Evolutionary conservation across 1,140 invertebrate species (phyloP).

Genomic region (Drosophila truncata): DNA sequence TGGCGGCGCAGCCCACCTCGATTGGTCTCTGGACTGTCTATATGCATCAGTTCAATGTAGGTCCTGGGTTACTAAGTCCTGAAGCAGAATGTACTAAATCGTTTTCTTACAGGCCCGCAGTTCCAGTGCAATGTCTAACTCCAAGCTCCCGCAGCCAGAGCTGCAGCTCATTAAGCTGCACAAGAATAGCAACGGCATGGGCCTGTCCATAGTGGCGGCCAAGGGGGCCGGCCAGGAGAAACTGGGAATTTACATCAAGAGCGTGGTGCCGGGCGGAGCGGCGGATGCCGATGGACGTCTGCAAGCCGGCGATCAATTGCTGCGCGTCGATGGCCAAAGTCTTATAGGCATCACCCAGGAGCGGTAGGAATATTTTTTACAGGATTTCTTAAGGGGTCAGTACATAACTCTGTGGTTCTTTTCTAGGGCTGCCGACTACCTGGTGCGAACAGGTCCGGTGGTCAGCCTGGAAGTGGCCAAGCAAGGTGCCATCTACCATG

Average conservation of each 20-base stretch:
- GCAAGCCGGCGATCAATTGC: constrained; percentile 97
- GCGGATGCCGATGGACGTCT: constrained; percentile 97
- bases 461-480: constrained; percentile 98
- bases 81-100: neutral
- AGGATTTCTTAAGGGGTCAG: fast-evolving
- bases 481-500: constrained; percentile 98
- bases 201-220: constrained; percentile 96
- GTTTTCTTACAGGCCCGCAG: constrained; percentile 87
- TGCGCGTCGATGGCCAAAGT: constrained; percentile 98
- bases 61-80: constrained; percentile 9
- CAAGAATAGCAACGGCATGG: constrained; percentile 96
- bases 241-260: constrained; percentile 98
- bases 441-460: constrained; percentile 96
- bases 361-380: constrained; percentile 86
- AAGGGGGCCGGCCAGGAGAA: constrained; percentile 91
- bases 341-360: constrained; percentile 99
- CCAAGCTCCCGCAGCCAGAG: constrained; percentile 87
- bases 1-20: constrained; percentile 95
- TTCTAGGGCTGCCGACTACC: constrained; percentile 95
- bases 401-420: neutral
- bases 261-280: constrained; percentile 97
- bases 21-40: constrained; percentile 98
- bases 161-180: constrained; percentile 95
- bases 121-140: constrained; percentile 86
- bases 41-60: constrained; percentile 89